Conservation (phyloP, 2,888 invertebrate genomes). For the Lamproptera curius region DNA sequence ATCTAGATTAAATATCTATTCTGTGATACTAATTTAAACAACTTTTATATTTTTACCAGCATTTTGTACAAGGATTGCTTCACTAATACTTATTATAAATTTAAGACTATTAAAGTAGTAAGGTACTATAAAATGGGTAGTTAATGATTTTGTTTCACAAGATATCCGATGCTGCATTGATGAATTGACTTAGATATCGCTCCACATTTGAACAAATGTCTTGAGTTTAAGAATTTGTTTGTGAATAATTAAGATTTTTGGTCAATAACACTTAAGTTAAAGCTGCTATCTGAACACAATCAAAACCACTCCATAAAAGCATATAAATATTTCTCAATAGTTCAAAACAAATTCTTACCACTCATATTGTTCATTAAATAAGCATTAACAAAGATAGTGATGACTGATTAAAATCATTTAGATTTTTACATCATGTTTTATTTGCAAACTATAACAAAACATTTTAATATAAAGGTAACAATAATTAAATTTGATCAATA, state of each 20-base stretch:
- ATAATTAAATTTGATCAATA: conserved; percentile 9
- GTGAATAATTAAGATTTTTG: conserved; percentile 20
- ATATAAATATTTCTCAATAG: not conserved
- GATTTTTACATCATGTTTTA: not conserved
- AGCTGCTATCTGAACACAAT: conserved; percentile 6
- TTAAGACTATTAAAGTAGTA: conserved; percentile 42
- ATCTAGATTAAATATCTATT: conserved; percentile 74
- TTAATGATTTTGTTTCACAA: conserved; percentile 4
- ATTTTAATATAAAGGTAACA: conserved; percentile 13
- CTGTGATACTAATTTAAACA: conserved; percentile 75
- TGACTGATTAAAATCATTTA: conserved; percentile 1
- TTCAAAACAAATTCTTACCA: conserved; percentile 5
- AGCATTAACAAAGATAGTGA: not conserved
- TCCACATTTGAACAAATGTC: not conserved
- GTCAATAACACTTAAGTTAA: conserved; percentile 19
- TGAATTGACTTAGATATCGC: conserved; percentile 2
- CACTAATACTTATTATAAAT: conserved; percentile 48
- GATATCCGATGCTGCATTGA: conserved; percentile 11
- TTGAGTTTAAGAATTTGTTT: conserved; percentile 19
- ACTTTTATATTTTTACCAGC: conserved; percentile 74
- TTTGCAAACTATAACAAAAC: conserved; percentile 8
- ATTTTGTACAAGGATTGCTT: conserved; percentile 66
- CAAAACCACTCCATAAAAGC: not conserved
- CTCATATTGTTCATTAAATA: conserved; percentile 1
- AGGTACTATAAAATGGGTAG: conserved; percentile 43